A percentile compares a stretch with the other conserved stretches of the same genome.
Evolutionary conservation across 2,113 vertebrate genomes (phyloP).

Genomic region (Eublepharis macularius): DNA sequence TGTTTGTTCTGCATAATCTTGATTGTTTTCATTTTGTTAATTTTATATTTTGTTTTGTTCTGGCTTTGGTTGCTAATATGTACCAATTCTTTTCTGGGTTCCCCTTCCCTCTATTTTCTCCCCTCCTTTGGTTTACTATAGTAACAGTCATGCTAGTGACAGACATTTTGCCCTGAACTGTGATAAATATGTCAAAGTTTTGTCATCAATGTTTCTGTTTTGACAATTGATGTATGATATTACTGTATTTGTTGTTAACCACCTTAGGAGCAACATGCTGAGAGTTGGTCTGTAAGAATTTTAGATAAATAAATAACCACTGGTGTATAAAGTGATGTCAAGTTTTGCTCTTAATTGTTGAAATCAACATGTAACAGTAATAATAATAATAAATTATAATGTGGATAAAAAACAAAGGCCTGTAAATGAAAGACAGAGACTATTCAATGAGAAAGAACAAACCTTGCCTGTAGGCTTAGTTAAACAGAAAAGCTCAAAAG

Average conservation of each 20-base stretch:
- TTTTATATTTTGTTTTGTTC: neutral
- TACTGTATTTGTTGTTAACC: too few relatives aligned
- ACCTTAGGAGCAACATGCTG: too few relatives aligned
- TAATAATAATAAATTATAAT: too few relatives aligned
- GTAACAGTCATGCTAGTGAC: neutral
- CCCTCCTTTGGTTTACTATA: neutral
- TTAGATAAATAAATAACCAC: fast-evolving
- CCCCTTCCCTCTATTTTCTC: neutral
- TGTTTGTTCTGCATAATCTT: neutral
- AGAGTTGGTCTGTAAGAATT: too few relatives aligned
- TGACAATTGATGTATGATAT: too few relatives aligned
- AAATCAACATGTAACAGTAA: neutral
- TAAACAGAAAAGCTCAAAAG: too few relatives aligned
- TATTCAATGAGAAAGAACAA: too few relatives aligned
- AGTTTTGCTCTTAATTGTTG: neutral
- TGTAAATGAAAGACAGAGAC: too few relatives aligned
- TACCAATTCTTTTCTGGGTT: neutral
- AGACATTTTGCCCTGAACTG: slow-evolving; percentile 16
- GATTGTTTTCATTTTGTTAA: neutral
- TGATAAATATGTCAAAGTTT: neutral
- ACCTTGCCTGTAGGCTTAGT: too few relatives aligned
- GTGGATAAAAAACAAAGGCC: too few relatives aligned
- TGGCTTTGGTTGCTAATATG: neutral
- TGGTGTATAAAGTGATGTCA: neutral
- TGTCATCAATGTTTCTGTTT: neutral